phyloP scores from a whole-genome alignment of 2,113 vertebrate genomes.

The Malurus elegans region DNA sequence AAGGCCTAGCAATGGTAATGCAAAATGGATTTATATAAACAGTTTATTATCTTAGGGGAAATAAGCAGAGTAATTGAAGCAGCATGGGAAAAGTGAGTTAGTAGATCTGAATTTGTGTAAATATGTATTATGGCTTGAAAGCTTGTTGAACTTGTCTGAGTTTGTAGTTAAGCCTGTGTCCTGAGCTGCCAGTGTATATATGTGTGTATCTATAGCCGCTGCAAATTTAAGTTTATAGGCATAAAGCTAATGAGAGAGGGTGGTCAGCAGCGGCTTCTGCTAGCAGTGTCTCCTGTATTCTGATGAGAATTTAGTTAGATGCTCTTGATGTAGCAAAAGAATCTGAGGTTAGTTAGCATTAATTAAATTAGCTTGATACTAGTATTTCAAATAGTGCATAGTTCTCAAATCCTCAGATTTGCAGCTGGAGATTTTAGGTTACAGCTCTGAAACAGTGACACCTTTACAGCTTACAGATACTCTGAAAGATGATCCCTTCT shows the following conservation, averaged over 20 bases:
- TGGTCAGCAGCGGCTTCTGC: neutral
- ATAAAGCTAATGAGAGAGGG: neutral
- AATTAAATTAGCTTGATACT: neutral
- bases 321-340: neutral
- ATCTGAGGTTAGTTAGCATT: neutral
- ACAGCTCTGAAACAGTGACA: neutral
- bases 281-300: neutral
- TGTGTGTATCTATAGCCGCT: neutral
- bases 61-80: neutral
- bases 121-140: neutral
- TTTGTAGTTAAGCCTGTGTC: neutral
- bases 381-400: neutral
- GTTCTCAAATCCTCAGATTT: neutral
- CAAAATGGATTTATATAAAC: neutral
- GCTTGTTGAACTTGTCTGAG: neutral
- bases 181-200: neutral
- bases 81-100: neutral
- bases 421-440: neutral
- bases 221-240: too few species aligned
- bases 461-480: neutral
- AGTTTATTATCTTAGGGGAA: neutral
- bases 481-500: neutral
- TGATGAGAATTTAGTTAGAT: neutral
- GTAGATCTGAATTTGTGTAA: neutral
- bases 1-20: conserved; percentile 41